Evolutionary conservation across 2,888 invertebrate genomes (phyloP), one percentile per base, ranked within the genome.

Genomic region (Mellilla xanthometata): DNA sequence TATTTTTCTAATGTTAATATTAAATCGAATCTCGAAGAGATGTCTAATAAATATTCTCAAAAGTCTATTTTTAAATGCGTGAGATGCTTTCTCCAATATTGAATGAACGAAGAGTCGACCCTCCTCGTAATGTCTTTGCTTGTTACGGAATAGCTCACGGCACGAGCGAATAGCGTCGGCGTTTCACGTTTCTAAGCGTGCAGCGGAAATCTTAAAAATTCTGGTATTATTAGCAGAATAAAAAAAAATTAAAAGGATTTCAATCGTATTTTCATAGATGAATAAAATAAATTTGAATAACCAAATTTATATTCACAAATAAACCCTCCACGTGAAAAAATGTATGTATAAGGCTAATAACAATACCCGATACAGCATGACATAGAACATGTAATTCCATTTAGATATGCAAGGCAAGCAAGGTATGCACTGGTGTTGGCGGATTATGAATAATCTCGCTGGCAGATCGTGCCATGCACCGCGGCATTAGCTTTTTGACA

Each of bases 21-120:
- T 80, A 83, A 82, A 86, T 88, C 76, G 80, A 85, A 86, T 86
- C 75, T 72, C 74, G 65, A 76, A 75, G 79, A 79, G 76, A 78
- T 81, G 71, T 69, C 79, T 68, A 84, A 88, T 89, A 88, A 89
- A 89, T 88, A 82, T 79, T 72, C 68, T 71, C 79, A 79, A 75
- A 81, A 75, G 69, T 84, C 88, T 89, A 89, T 88, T 88, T 89
- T 82, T 81, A 85, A 80, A 81, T 82, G 77, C 81, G 75, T 82
- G 73, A 79, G 79, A 86, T 80, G 86, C 88, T 88, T 85, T 86
- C 84, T 79, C 80, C 83, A 74, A 80, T 85, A 76, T 81, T 87
- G 88, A 87, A 87, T 87, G 88, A 88, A 87, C 81, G 72, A 68
- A 70, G 63, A 71, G 73, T 56, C 83, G 83, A 81, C 87, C 87